Evolutionary conservation across 2,113 vertebrate genomes (phyloP).

Genomic region (Thomomys bottae): DNA sequence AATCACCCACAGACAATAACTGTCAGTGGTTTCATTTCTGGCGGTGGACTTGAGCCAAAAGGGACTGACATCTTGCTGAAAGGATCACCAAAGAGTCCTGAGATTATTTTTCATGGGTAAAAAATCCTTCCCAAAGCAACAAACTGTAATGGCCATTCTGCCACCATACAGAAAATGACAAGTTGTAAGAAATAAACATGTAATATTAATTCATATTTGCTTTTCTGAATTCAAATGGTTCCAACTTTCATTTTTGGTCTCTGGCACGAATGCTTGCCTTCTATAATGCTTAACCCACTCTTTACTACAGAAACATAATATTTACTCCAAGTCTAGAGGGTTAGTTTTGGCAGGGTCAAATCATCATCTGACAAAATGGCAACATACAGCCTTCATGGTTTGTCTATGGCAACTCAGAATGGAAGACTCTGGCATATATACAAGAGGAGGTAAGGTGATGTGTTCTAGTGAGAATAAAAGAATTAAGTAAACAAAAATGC

Average conservation of each 20-base stretch:
- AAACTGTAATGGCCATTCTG: conserved; percentile 48
- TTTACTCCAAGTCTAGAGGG: conserved; percentile 63
- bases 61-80: conserved; percentile 72
- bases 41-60: conserved; percentile 75
- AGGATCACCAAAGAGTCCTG: conserved; percentile 60
- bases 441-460: neutral
- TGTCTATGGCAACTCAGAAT: conserved; percentile 22
- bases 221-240: conserved; percentile 53
- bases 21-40: conserved; percentile 76
- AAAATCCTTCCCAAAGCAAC: conserved; percentile 65
- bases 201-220: conserved; percentile 51
- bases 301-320: conserved; percentile 49
- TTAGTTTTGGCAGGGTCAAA: conserved; percentile 61
- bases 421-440: conserved; percentile 51
- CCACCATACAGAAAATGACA: conserved; percentile 58
- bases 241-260: conserved; percentile 57
- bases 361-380: conserved; percentile 71
- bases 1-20: conserved; percentile 75
- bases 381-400: conserved; percentile 25
- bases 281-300: conserved; percentile 66
- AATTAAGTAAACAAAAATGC: conserved; percentile 34
- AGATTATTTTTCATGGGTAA: conserved; percentile 62
- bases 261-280: conserved; percentile 43
- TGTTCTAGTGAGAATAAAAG: neutral
- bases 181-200: conserved; percentile 46